A percentile compares a stretch with the other conserved stretches of the same genome.
Conservation (phyloP, 2,797 vertebrate species). For the Heterohyrax brucei region DNA sequence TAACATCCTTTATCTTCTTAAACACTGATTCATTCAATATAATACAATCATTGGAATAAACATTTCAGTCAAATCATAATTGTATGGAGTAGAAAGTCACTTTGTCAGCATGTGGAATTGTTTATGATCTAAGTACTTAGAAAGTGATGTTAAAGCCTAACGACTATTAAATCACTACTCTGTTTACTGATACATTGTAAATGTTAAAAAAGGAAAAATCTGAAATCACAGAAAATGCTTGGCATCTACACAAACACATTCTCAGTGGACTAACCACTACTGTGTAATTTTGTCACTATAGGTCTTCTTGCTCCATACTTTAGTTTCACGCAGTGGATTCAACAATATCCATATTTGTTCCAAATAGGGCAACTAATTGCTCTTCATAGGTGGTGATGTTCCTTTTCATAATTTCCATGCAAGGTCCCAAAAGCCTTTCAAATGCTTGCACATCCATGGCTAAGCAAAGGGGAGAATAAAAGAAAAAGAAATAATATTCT, state of each 20-base stretch:
- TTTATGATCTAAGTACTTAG: conserved; percentile 85
- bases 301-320: conserved; percentile 90
- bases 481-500: conserved; percentile 79
- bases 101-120: conserved; percentile 79
- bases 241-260: conserved; percentile 92
- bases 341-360: conserved; percentile 97
- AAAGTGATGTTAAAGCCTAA: conserved; percentile 86
- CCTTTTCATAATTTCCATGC: conserved; percentile 99
- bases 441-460: conserved; percentile 99
- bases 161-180: conserved; percentile 86
- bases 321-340: conserved; percentile 94
- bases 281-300: conserved; percentile 90
- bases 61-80: conserved; percentile 86
- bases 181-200: conserved; percentile 87
- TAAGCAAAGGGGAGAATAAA: conserved; percentile 86
- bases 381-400: conserved; percentile 99
- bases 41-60: conserved; percentile 90
- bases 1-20: conserved; percentile 87
- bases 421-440: conserved; percentile 98
- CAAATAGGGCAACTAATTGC: conserved; percentile 97
- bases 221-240: conserved; percentile 93
- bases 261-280: conserved; percentile 93
- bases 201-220: conserved; percentile 86
- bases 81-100: conserved; percentile 88
- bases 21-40: conserved; percentile 89